Evolutionary conservation across 2,113 vertebrate species (phyloP), one percentile per base, ranked within the genome.

Genomic region (Vulpes vulpes): DNA sequence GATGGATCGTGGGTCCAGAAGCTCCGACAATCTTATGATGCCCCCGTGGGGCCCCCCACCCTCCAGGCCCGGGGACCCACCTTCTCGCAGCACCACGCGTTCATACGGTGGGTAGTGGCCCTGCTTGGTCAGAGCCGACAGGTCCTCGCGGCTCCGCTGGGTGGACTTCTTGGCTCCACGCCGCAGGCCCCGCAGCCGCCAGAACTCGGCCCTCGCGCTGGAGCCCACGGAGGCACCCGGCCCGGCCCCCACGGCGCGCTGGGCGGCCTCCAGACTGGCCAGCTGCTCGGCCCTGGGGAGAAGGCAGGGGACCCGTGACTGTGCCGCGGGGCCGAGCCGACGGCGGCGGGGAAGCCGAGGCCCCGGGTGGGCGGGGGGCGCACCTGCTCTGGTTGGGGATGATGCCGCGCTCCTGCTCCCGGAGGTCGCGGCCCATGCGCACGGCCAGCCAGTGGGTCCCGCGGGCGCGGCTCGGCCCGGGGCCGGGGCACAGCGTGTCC

Each of bases 51-150:
- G 1, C 57, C 8, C 7, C 30, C 14, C 1, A 0, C 25, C 23
- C 2, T 0, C 10, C 8, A 2, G 0, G 0, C 38, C 32, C 5
- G 6, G 8, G 20, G 64, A 5, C 98, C 35, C 92, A 99, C 99
- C 99, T 99, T 99, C 99, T 98, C 99, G 99, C 79, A 99, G 99
- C 85, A 99, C 98, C 78, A 99, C 99, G 27, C 98, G 99, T 96
- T 99, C 99, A 0, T 99, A 99, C 0, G 99, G 99, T 0, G 99
- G 99, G 96, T 99, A 99, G 97, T 95, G 99, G 67, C 99, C 99
- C 98, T 99, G 99, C 73, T 99, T 99, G 53, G 99, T 99, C 97
- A 99, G 99, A 49, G 99, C 98, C 0, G 99, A 99, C 87, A 99
- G 98, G 96, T 99, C 99, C 4, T 99, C 99, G 0, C 99, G 99